These are phyloP conservation scores for Oncorhynchus keta DNA, from an alignment of 2,113 vertebrate genomes.

Conservation along the genomic window DNA sequence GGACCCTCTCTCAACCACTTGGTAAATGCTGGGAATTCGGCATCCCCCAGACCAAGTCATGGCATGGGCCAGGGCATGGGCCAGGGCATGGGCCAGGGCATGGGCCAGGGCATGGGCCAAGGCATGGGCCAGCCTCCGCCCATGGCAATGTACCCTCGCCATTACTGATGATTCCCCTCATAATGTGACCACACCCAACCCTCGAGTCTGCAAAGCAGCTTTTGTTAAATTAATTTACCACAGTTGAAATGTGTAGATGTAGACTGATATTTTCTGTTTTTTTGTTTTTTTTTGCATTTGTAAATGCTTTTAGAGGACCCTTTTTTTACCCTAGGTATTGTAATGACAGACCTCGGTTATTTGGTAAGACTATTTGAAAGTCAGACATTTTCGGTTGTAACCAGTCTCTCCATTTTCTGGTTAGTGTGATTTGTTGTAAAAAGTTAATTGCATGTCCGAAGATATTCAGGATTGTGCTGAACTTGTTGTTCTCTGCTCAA, in stretches of 20 bases:
- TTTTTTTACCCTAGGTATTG: slow-evolving; percentile 28
- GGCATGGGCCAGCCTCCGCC: slow-evolving; percentile 66
- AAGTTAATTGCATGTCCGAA: slow-evolving; percentile 34
- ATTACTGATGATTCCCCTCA: slow-evolving; percentile 78
- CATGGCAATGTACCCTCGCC: slow-evolving; percentile 86
- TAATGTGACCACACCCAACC: background rate
- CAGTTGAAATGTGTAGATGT: background rate
- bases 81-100: slow-evolving; percentile 60
- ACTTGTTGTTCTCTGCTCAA: background rate
- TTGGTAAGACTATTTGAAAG: slow-evolving; percentile 3
- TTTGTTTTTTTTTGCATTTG: slow-evolving; percentile 6
- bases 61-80: slow-evolving; percentile 39
- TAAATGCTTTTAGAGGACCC: slow-evolving; percentile 46
- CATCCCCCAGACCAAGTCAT: background rate
- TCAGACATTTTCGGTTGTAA: slow-evolving; percentile 39
- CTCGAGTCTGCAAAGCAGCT: background rate
- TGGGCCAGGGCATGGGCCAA: slow-evolving; percentile 15
- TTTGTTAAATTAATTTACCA: slow-evolving; percentile 30
- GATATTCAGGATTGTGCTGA: background rate
- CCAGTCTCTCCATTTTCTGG: slow-evolving; percentile 18
- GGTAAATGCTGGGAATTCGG: slow-evolving; percentile 63
- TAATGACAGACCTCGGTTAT: slow-evolving; percentile 17
- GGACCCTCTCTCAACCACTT: slow-evolving; percentile 91
- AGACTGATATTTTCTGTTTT: background rate
- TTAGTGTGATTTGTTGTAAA: background rate